Evolutionary conservation across 1,140 invertebrate species (phyloP), one percentile per base, ranked within the genome.

Genomic region (Aphelinus atriplicis): DNA sequence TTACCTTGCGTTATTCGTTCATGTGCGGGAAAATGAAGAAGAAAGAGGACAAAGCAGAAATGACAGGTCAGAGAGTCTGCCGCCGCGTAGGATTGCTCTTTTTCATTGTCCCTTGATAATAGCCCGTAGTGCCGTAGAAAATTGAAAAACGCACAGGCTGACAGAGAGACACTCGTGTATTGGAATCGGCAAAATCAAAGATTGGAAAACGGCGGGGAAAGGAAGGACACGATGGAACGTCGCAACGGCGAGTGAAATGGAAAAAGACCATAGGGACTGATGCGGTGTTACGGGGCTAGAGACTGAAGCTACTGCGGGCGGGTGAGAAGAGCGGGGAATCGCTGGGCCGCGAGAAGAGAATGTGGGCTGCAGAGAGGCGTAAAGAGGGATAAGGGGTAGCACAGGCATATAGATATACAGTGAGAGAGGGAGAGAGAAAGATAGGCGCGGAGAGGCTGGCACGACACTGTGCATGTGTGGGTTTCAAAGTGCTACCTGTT

Each of bases 401-500:
- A 5, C 2, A 10, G 5, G 9, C 43, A 26, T 48, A 45, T 1
- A 43, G 55, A 48, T 7, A 67, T 50, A 3, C 9, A 66, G 42
- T 7, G 65, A 53, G 45, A 58, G n/a, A 42, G 26, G 0, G 46
- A 50, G 1, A 47, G 46, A 63, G 46, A 48, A 47, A 47, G 46
- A 62, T 45, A 62, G 7, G 60, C 42, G 60, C 46, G 46, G 46
- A 62, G 60, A 9, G 9, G 45, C 46, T 3, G 5, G 56, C 68
- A 46, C 9, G 48, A 26, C 26, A n/a, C 9, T 26, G 68, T 58
- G 1, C 26, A 60, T 42, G 57, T 60, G 56, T 48, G 58, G 47
- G 42, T 61, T n/a, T 69, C 6, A 60, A 70, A 60, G 57, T 55
- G 58, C 46, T 68, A 68, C 56, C 66, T 57, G 66, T 68, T 26